Evolutionary conservation across 2,797 vertebrate genomes (phyloP).

Genomic region (Australoheros facetus): DNA sequence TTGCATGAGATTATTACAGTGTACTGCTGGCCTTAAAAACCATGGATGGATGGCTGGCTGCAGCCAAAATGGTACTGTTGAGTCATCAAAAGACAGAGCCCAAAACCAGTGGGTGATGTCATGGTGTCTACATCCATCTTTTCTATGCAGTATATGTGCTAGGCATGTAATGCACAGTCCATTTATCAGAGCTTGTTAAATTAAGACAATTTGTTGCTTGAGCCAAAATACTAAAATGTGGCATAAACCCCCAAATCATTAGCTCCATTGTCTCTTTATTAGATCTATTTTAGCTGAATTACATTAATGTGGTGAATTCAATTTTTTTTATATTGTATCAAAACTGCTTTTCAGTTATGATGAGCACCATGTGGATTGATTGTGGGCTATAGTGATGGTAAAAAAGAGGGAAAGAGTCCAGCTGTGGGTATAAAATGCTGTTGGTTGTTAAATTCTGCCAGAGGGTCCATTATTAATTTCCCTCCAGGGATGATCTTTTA

Average conservation of each 20-base stretch:
- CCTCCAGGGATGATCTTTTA: neutral
- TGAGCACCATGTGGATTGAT: neutral
- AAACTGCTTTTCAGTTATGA: neutral
- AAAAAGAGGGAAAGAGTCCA: neutral
- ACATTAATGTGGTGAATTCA: neutral
- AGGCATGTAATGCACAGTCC: neutral
- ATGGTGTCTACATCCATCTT: neutral
- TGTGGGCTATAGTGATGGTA: neutral
- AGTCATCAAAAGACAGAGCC: too few relatives aligned
- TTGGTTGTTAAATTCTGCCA: neutral
- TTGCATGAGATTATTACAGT: fast-evolving
- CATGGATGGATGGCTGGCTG: too few relatives aligned
- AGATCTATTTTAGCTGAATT: neutral
- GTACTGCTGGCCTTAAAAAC: too few relatives aligned
- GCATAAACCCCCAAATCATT: fast-evolving
- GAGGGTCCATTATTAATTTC: neutral
- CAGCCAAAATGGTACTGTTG: neutral
- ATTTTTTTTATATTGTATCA: neutral
- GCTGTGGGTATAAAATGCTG: neutral
- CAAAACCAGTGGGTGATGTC: neutral
- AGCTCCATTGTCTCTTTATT: neutral
- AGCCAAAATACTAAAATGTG: neutral
- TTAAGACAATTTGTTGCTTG: neutral
- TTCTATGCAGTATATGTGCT: neutral
- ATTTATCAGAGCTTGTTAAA: neutral